Evolutionary conservation across 2,113 vertebrate species (phyloP), one percentile per base, ranked within the genome.

Genomic region (Eulemur rufifrons): DNA sequence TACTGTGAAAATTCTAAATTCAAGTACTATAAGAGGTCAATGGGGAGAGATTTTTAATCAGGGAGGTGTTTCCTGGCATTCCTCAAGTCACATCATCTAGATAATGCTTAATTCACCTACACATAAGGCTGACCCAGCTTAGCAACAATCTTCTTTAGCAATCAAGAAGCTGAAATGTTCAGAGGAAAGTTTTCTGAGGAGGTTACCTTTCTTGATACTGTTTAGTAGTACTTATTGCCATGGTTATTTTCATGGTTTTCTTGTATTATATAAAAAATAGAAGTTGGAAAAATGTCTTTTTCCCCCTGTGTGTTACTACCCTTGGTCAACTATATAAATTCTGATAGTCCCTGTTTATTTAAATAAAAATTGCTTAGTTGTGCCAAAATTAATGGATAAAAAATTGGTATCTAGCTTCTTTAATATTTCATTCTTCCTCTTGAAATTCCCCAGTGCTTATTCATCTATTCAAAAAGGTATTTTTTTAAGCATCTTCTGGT

Each of bases 391-490:
- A 83, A 84, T 92, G 25, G 15, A 18, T 78, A 42, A 83, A 10
- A 80, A 69, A 93, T 52, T 91, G 50, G 47, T 32, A 83, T 52
- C 4, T 73, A 54, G 32, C 6, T 89, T 95, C 34, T 82, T n/a
- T 77, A 83, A 68, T 23, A 83, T 86, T 76, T 93, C 6, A 94
- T 89, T 74, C 5, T 92, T 92, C 13, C 23, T 86, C 39, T 95
- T 47, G 50, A 86, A 89, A 29, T 97, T 78, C 7, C 13, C 20
- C 8, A 66, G n/a, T 61, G 25, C 32, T 78, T 37, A 56, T 71
- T 90, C 18, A 63, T 45, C 76, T 61, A 76, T 82, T 93, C 37
- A 54, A 77, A 82, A 71, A 73, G 63, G 0, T 8, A 68, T 89
- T 78, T 59, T 47, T 59, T 78, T 77, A 94, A 95, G 5, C 17